Conservation (phyloP, 2,797 vertebrate genomes). For the Lateolabrax maculatus region DNA sequence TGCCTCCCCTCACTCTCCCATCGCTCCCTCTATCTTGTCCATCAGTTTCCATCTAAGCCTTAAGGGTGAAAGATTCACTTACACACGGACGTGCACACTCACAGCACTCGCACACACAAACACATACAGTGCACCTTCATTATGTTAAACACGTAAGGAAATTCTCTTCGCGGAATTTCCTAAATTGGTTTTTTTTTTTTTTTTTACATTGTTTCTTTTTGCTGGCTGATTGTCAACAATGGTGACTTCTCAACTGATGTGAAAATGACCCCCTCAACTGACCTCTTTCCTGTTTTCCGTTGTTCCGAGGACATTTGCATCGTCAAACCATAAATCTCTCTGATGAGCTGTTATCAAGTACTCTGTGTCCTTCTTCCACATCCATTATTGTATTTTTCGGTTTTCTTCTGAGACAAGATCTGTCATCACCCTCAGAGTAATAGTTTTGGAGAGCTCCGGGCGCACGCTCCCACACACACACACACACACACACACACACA, state of each 20-base stretch:
- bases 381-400: constrained; percentile 30
- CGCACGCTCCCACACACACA: not conserved
- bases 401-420: constrained; percentile 37
- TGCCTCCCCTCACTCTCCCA: constrained; percentile 55
- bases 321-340: constrained; percentile 13
- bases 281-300: not conserved
- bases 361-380: not conserved
- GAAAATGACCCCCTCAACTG: not conserved
- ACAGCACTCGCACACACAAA: constrained; percentile 21
- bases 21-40: constrained; percentile 68
- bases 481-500: constrained; percentile 7
- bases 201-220: not conserved
- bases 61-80: constrained; percentile 49
- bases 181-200: constrained; percentile 9
- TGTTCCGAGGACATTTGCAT: constrained; percentile 26
- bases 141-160: not conserved
- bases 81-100: constrained; percentile 10
- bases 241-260: not conserved
- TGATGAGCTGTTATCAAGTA: constrained; percentile 36
- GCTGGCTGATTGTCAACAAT: constrained; percentile 12
- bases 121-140: not conserved
- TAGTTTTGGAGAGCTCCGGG: constrained; percentile 3
- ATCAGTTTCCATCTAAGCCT: constrained; percentile 69
- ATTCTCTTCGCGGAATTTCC: constrained; percentile 17
- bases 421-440: constrained; percentile 6